These are phyloP conservation scores for Ichneumon xanthorius DNA, from an alignment of 2,888 invertebrate genomes.

Conservation along the genomic window DNA sequence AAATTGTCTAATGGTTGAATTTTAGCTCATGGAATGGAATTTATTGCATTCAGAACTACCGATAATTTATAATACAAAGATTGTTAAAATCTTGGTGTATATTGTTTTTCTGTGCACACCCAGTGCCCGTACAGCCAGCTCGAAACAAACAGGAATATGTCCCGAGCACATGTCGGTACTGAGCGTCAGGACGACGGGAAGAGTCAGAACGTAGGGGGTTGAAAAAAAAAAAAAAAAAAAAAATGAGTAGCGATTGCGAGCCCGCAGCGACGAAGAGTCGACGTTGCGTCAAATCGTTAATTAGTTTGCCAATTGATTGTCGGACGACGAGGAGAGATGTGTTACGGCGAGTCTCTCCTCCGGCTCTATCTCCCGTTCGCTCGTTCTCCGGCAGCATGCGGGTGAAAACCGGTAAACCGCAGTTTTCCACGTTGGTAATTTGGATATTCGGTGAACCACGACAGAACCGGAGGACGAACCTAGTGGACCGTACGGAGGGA, in stretches of 20 bases:
- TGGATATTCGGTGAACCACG: conserved; percentile 57
- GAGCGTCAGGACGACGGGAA: conserved; percentile 7
- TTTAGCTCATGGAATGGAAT: neutral
- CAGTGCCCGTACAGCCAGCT: neutral
- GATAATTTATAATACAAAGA: neutral
- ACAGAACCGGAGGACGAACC: conserved; percentile 17
- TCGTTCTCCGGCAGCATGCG: conserved; percentile 52
- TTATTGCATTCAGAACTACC: neutral
- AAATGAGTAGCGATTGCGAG: conserved; percentile 40
- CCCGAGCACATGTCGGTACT: conserved; percentile 32
- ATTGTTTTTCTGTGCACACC: neutral
- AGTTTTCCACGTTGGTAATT: conserved; percentile 62
- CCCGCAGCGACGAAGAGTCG: conserved; percentile 72
- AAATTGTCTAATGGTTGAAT: neutral
- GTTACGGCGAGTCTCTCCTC: conserved; percentile 9
- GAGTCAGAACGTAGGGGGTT: conserved; percentile 12
- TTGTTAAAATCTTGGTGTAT: too few species aligned
- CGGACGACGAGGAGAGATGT: conserved; percentile 49
- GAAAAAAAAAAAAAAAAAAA: conserved; percentile 25
- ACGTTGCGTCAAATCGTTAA: conserved; percentile 77
- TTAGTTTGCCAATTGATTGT: conserved; percentile 78
- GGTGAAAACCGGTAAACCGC: conserved; percentile 50
- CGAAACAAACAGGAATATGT: conserved; percentile 42
- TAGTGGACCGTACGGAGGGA: neutral
- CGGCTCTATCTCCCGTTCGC: conserved; percentile 10